Percentiles rank a stretch among this genome's conserved stretches.
phyloP scores from a whole-genome alignment of 1,140 invertebrate species.

The Drosophila nigrodunni region DNA sequence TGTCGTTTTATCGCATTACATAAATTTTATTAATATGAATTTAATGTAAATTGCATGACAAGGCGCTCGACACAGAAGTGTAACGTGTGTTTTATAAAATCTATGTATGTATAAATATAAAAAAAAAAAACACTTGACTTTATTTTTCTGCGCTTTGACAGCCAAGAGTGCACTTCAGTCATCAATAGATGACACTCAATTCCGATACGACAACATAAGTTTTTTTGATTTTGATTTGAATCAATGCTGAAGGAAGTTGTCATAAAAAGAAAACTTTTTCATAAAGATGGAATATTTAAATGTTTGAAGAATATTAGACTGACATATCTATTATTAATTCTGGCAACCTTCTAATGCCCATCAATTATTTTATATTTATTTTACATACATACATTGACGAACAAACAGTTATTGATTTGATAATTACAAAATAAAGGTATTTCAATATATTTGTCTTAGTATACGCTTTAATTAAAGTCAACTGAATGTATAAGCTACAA shows the following conservation, averaged over 20 bases:
- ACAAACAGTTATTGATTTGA: no score
- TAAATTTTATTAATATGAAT: conserved; percentile 55
- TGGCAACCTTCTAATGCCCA: no score
- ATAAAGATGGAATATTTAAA: no score
- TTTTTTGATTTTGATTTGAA: background rate
- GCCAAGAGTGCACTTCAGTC: conserved; percentile 16
- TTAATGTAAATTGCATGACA: conserved; percentile 50
- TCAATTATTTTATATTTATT: no score
- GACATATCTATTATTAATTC: no score
- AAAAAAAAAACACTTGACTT: conserved; percentile 28
- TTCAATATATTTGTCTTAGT: no score
- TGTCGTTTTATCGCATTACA: conserved; percentile 47
- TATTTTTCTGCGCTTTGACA: conserved; percentile 11
- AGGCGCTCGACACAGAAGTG: conserved; percentile 26
- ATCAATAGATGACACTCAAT: conserved; percentile 17
- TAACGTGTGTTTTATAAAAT: conserved; percentile 16
- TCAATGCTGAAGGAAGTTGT: background rate
- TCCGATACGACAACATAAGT: background rate
- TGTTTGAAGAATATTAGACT: no score
- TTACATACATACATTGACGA: no score
- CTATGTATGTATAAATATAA: background rate
- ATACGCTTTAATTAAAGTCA: no score
- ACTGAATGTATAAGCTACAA: no score
- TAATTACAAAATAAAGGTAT: no score
- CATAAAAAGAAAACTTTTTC: background rate